Evolutionary conservation across 1,140 invertebrate species (phyloP), one percentile per base, ranked within the genome.

Genomic region (Amyelois transitella): DNA sequence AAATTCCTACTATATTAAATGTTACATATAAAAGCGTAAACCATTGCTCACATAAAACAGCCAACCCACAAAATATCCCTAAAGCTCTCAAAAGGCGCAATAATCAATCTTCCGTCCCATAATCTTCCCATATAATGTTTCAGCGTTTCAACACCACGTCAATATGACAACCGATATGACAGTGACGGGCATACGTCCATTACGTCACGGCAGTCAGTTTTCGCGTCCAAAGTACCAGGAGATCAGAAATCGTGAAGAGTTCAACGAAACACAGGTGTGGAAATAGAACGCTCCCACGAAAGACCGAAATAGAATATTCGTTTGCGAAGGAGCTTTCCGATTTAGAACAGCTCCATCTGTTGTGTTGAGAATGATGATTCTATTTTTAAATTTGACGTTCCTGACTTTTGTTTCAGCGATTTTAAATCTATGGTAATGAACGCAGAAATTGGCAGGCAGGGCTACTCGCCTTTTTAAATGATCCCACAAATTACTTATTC

Each of bases 161-260:
- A 55, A 45, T 21, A 25, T 65, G 69, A 65, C 62, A 65, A 32
- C 52, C 48, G 49, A 43, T 28, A 32, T 75, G 69, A 75, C 70
- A 75, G 64, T 81, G 77, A 77, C 74, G 69, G 73, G 59, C 59
- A 59, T 60, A 68, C 64, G 64, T 79, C 77, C 60, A 60, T 75
- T 78, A 82, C 80, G 81, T 83, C 82, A 81, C 73, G 56, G 58
- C 58, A 63, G 69, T 72, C 72, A 67, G 58, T 62, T 71, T 57
- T 18, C 62, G 70, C 67, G 59, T 62, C 77, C 62, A 60, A 64
- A 64, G 74, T 81, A 86, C 83, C 66, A 86, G 83, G 79, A 58
- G 61, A 68, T n/a, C 72, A 86, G 62, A 70, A 72, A 10, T 43
- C 18, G 14, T 25, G 32, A 53, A 57, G 61, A 68, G 70, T 32